Evolutionary conservation across 2,797 vertebrate genomes (phyloP).

Genomic region (Hirundo rustica): DNA sequence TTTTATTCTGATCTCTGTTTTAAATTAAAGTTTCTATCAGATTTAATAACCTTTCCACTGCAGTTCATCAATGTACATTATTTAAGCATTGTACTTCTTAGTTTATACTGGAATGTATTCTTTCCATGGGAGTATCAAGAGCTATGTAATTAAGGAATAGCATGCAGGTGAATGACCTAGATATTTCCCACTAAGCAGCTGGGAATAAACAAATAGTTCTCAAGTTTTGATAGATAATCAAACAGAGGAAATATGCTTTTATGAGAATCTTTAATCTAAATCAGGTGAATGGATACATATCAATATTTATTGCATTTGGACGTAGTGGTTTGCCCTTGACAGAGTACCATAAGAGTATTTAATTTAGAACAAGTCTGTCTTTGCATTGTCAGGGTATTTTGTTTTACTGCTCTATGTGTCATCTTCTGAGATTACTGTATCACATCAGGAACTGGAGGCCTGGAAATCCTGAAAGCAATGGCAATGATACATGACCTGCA

Average conservation of each 20-base stretch:
- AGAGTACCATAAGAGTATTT: slow-evolving; percentile 45
- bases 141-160: neutral
- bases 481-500: neutral
- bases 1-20: neutral
- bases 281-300: slow-evolving; percentile 14
- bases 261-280: slow-evolving; percentile 31
- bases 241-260: slow-evolving; percentile 54
- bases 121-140: slow-evolving; percentile 5
- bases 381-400: slow-evolving; percentile 24
- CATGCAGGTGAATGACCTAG: neutral
- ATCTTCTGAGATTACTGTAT: neutral
- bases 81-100: neutral
- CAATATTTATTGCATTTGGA: slow-evolving; percentile 62
- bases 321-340: slow-evolving; percentile 32
- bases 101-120: neutral
- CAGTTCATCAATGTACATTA: neutral
- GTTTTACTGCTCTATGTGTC: neutral
- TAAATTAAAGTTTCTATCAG: neutral
- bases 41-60: neutral
- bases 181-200: slow-evolving; percentile 15
- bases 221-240: slow-evolving; percentile 18
- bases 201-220: slow-evolving; percentile 21
- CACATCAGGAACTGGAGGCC: neutral
- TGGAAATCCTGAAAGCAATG: neutral
- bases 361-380: slow-evolving; percentile 56